phyloP scores from a whole-genome alignment of 2,888 invertebrate genomes.

The Melangyna quadrimaculata region DNA sequence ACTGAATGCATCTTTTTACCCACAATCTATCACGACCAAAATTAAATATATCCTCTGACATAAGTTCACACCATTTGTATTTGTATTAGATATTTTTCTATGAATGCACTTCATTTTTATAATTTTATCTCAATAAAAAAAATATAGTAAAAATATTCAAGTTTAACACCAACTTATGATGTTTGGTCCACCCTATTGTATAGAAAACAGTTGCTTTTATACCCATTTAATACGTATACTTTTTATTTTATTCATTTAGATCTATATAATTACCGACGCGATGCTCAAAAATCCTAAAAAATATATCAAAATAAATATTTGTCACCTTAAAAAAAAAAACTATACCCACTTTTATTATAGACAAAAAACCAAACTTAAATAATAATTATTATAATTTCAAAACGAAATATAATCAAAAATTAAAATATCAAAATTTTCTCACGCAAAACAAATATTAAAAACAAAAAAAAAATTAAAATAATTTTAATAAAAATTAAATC shows the following conservation, averaged over 20 bases:
- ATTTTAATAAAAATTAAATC: constrained; percentile 24
- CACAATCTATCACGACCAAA: no score
- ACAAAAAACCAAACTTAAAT: neutral
- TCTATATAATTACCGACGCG: neutral
- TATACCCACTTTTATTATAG: neutral
- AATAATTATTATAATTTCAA: constrained; percentile 35
- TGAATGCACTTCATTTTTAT: no score
- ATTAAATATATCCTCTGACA: no score
- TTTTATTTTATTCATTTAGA: neutral
- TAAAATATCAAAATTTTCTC: constrained; percentile 67
- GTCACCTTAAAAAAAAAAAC: constrained; percentile 39
- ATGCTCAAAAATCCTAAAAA: constrained; percentile 1
- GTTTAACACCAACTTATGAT: no score
- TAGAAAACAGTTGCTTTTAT: no score
- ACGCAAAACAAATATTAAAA: constrained; percentile 6
- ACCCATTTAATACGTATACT: no score
- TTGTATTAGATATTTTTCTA: no score
- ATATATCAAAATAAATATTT: constrained; percentile 41
- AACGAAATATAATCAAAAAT: constrained; percentile 57
- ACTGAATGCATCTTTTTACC: no score
- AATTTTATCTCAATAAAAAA: no score
- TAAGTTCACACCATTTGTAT: no score
- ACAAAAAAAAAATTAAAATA: neutral
- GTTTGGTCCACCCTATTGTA: no score
- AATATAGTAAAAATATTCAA: no score